Evolutionary conservation across 1,140 invertebrate species (phyloP).

Genomic region (Atta texana): DNA sequence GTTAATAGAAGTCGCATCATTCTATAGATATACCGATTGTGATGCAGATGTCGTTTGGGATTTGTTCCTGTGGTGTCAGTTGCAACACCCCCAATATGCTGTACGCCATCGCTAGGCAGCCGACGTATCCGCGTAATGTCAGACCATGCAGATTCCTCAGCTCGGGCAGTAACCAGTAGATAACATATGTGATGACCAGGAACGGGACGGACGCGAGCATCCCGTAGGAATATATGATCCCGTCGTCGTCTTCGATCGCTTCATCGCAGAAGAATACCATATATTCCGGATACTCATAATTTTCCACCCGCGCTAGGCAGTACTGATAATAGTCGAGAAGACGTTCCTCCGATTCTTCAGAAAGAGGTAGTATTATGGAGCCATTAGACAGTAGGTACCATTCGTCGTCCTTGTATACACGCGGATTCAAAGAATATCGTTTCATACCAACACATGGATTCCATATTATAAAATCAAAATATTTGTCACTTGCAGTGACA

Average conservation of each 20-base stretch:
- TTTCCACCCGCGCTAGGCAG: constrained; percentile 73
- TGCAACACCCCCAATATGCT: constrained; percentile 87
- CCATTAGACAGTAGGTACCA: constrained; percentile 81
- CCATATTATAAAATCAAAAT: constrained; percentile 34
- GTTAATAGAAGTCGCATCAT: constrained; percentile 35
- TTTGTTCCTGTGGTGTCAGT: constrained; percentile 73
- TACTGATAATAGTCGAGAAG: constrained; percentile 69
- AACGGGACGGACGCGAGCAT: constrained; percentile 90
- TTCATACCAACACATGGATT: constrained; percentile 33
- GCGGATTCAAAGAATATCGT: constrained; percentile 75
- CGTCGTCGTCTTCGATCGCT: not conserved
- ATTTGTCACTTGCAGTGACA: constrained; percentile 29
- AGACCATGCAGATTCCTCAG: constrained; percentile 90
- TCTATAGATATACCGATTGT: constrained; percentile 54
- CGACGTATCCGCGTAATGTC: constrained; percentile 89
- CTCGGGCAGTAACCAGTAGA: constrained; percentile 90
- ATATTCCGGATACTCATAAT: constrained; percentile 3
- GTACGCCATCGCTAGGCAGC: constrained; percentile 88
- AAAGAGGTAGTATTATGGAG: constrained; percentile 65
- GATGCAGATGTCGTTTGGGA: constrained; percentile 31
- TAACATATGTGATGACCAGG: constrained; percentile 89
- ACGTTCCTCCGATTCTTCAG: not conserved
- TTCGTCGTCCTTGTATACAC: constrained; percentile 69
- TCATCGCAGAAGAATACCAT: constrained; percentile 42
- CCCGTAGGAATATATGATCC: constrained; percentile 54